Conservation (phyloP, 2,113 vertebrate species). For the Siphamia tubifer region DNA sequence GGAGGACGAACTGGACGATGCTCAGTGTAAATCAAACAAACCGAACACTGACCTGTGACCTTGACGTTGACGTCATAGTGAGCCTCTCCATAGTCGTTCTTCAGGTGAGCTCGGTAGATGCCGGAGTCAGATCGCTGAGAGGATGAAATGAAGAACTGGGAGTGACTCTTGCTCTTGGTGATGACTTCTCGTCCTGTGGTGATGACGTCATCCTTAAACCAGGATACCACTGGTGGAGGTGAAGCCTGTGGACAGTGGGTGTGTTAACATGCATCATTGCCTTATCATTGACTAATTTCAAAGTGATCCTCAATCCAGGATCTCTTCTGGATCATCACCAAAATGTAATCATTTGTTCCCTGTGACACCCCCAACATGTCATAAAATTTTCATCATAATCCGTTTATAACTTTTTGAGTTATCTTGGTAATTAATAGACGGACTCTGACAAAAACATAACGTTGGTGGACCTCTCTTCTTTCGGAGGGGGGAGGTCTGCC, state of each 20-base stretch:
- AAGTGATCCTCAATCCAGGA: no score
- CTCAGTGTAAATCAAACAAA: not conserved
- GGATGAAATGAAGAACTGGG: constrained; percentile 72
- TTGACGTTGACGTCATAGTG: constrained; percentile 52
- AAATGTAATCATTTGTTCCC: no score
- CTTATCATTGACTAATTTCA: no score
- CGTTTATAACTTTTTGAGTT: no score
- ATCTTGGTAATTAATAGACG: no score
- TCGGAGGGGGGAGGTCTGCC: no score
- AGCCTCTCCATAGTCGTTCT: constrained; percentile 65
- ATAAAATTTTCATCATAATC: no score
- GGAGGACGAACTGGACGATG: not conserved
- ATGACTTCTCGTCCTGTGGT: constrained; percentile 67
- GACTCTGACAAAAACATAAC: no score
- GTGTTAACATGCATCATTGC: no score
- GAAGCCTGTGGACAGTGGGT: constrained; percentile 58
- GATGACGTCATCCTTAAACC: constrained; percentile 70
- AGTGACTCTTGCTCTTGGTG: constrained; percentile 68
- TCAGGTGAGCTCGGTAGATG: constrained; percentile 57
- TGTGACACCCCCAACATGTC: no score
- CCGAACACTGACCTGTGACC: constrained; percentile 57
- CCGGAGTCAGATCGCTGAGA: constrained; percentile 65
- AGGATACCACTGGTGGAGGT: constrained; percentile 51
- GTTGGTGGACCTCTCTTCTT: no score
- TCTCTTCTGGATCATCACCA: no score